Conservation (phyloP, 1,140 invertebrate genomes). For the Trypoxylus dichotomus region DNA sequence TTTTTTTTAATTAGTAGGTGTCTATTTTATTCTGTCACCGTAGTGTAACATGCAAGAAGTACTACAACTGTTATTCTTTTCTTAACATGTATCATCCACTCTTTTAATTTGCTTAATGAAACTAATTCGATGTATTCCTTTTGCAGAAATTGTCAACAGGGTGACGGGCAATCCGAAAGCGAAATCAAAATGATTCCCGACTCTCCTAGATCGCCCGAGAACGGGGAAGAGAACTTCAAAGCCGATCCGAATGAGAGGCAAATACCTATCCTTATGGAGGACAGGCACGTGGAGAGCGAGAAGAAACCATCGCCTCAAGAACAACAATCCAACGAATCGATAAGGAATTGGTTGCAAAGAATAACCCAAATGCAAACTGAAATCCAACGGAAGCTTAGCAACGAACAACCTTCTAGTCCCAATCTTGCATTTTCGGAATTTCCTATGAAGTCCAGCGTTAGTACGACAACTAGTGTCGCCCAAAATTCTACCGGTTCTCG, state of each 20-base stretch:
- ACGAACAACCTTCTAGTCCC: slow-evolving; percentile 25
- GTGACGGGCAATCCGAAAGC: neutral
- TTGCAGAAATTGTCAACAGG: neutral
- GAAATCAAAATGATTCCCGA: slow-evolving; percentile 32
- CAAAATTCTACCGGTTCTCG: slow-evolving; percentile 52
- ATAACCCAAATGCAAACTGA: slow-evolving; percentile 69
- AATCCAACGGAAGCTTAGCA: slow-evolving; percentile 47
- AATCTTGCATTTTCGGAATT: slow-evolving; percentile 16
- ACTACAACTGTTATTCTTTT: too few species aligned
- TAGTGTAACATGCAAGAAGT: too few species aligned
- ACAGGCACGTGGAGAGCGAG: neutral
- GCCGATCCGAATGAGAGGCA: neutral
- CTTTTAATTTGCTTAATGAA: too few species aligned
- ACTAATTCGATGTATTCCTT: neutral
- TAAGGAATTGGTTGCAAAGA: slow-evolving; percentile 72
- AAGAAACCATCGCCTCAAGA: slow-evolving; percentile 28
- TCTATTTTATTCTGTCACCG: too few species aligned
- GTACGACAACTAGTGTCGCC: neutral
- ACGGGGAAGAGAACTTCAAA: neutral
- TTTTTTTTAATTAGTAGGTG: too few species aligned
- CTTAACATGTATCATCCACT: too few species aligned
- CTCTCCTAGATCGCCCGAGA: slow-evolving; percentile 17
- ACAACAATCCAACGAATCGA: slow-evolving; percentile 60
- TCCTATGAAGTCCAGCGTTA: slow-evolving; percentile 17
- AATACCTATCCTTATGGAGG: neutral